Percentiles rank a stretch among this genome's conserved stretches.
These are phyloP conservation scores for Lytechinus pictus DNA, from an alignment of 35 echinoderm and acorn worm genomes.

Conservation along the genomic window DNA sequence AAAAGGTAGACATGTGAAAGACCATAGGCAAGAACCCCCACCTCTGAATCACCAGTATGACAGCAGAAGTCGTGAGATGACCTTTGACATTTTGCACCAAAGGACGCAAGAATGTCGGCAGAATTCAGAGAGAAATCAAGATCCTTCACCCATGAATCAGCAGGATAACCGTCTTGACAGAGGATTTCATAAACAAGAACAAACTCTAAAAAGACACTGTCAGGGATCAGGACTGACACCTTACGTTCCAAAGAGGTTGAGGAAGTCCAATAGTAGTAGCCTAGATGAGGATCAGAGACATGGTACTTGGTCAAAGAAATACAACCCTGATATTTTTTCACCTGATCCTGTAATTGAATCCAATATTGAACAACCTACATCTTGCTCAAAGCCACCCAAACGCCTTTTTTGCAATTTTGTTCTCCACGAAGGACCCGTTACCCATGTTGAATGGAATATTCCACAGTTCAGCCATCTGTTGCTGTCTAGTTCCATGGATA, in stretches of 20 bases:
- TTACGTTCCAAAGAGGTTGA: conserved; percentile 57
- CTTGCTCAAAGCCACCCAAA: conserved; percentile 25
- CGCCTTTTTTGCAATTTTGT: background rate
- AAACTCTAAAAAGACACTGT: background rate
- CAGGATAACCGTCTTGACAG: background rate
- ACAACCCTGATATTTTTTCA: background rate
- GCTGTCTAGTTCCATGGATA: conserved; percentile 83
- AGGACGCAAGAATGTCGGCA: background rate
- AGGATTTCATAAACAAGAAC: background rate
- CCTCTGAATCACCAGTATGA: background rate
- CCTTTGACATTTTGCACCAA: background rate
- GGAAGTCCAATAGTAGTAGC: background rate
- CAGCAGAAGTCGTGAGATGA: background rate
- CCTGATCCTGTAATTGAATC: background rate
- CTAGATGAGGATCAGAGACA: background rate
- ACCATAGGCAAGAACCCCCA: background rate
- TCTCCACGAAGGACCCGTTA: conserved; percentile 72
- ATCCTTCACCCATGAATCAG: background rate
- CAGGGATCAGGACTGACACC: conserved; percentile 25
- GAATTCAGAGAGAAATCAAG: background rate
- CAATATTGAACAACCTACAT: background rate
- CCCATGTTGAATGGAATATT: conserved; percentile 70
- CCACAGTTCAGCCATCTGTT: conserved; percentile 85
- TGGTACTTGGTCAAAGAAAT: background rate
- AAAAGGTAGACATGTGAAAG: background rate